Evolutionary conservation across 2,888 invertebrate genomes (phyloP), one percentile per base, ranked within the genome.

Genomic region (Eilema sororculum): DNA sequence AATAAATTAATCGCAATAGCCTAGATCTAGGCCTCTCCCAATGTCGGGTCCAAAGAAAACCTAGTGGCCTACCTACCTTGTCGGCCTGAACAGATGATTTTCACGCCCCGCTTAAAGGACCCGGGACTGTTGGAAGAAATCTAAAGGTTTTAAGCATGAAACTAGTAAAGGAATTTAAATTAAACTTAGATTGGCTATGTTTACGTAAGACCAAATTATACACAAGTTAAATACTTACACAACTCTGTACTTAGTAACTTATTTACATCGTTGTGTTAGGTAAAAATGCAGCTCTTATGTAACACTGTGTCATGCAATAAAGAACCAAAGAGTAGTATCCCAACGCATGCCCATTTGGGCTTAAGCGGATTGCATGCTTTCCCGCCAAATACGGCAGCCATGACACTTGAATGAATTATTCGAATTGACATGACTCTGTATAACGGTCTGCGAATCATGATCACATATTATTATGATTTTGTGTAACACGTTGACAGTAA

Each of bases 361-460:
- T 86, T 89, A 93, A 93, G 92, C 92, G 90, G 92, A 93, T 94
- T 92, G 94, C 72, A 61, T 72, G 72, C 95, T 95, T 95, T 95
- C 95, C 91, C 94, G 90, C 95, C 95, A 94, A 93, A 94, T 94
- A 94, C 87, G 94, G 95, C 80, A 78, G 87, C 89, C 89, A 88
- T 93, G 93, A 94, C 95, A 94, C 93, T 91, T 90, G 90, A 88
- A 89, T 93, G 94, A 94, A 93, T 93, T 93, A 93, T 91, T 90
- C 91, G 93, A 94, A 90, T 91, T 90, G 91, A 92, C 90, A 90
- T 88, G 90, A 90, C 89, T 86, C 85, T 28, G 28, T 65, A 70
- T 61, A 76, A 71, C 72, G 66, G 74, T 67, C 86, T 86, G 88
- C 89, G 87, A 89, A 88, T 87, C 86, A 86, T 81, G 82, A 82